Conservation (phyloP, 2,113 vertebrate species). For the Nesospiza acunhae region DNA sequence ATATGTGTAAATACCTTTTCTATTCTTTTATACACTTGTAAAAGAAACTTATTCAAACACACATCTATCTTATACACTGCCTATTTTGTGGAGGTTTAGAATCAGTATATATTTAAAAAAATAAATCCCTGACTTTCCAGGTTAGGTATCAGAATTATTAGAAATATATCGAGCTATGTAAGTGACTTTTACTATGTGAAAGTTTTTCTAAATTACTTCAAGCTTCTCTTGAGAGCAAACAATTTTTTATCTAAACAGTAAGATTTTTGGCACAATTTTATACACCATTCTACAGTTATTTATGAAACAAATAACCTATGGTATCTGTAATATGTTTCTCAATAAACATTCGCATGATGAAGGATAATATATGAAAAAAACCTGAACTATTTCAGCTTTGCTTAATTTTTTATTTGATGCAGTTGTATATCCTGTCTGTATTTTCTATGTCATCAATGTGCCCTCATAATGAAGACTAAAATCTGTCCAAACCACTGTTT, state of each 20-base stretch:
- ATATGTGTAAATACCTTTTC: not conserved
- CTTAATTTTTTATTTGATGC: rapidly evolving
- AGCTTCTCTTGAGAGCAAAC: not conserved
- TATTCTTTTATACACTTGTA: not conserved
- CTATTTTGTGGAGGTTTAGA: not conserved
- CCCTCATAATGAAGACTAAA: not conserved
- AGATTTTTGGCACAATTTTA: not conserved
- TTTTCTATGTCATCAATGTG: not conserved
- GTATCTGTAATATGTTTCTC: not conserved
- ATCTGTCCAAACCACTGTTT: not conserved
- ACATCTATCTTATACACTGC: rapidly evolving
- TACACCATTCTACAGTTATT: not conserved
- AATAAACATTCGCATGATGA: not conserved
- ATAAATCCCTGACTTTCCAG: not conserved
- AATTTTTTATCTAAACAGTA: not conserved
- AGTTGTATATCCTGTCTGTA: not conserved
- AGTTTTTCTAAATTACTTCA: not conserved
- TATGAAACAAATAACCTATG: not conserved
- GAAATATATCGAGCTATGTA: not conserved
- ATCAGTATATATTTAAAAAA: not conserved
- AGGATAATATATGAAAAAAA: not conserved
- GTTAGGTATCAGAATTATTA: not conserved
- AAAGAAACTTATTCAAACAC: not conserved
- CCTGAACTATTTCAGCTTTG: not conserved
- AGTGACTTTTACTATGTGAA: not conserved